Conservation (phyloP, 2,797 vertebrate species). For the Tinamus major region DNA sequence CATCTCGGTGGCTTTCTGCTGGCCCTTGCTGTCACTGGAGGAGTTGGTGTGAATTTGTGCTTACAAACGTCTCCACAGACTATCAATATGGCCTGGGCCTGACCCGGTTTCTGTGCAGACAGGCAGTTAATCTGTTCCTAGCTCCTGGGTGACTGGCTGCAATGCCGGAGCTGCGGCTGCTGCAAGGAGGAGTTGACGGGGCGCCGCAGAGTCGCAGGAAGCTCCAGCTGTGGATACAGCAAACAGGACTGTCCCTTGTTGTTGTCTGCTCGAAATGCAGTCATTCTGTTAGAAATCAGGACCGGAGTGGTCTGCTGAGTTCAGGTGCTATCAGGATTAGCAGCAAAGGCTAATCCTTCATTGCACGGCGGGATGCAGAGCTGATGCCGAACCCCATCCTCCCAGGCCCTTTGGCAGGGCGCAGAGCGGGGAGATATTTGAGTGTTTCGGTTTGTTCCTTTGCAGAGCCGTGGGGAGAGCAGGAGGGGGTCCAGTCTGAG, state of each 20-base stretch:
- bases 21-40: neutral
- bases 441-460: slow-evolving; percentile 8
- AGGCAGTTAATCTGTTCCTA: slow-evolving; percentile 10
- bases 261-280: neutral
- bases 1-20: neutral
- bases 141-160: slow-evolving; percentile 20
- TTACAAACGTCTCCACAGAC: neutral
- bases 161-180: slow-evolving; percentile 17
- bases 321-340: slow-evolving; percentile 25
- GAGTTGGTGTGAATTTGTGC: neutral
- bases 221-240: neutral
- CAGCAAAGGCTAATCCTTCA: slow-evolving; percentile 47
- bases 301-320: neutral
- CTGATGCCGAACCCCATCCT: slow-evolving; percentile 5
- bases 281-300: neutral
- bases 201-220: neutral
- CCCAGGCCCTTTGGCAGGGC: slow-evolving; percentile 24
- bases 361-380: slow-evolving; percentile 28
- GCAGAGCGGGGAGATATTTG: neutral
- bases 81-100: neutral
- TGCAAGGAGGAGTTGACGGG: neutral
- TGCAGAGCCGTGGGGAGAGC: neutral
- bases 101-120: slow-evolving; percentile 39
- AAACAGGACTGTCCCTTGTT: neutral
- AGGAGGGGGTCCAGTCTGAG: neutral